These are phyloP conservation scores for Trididemnum miniatum DNA, from an alignment of 23 tunicate species.

Conservation along the genomic window DNA sequence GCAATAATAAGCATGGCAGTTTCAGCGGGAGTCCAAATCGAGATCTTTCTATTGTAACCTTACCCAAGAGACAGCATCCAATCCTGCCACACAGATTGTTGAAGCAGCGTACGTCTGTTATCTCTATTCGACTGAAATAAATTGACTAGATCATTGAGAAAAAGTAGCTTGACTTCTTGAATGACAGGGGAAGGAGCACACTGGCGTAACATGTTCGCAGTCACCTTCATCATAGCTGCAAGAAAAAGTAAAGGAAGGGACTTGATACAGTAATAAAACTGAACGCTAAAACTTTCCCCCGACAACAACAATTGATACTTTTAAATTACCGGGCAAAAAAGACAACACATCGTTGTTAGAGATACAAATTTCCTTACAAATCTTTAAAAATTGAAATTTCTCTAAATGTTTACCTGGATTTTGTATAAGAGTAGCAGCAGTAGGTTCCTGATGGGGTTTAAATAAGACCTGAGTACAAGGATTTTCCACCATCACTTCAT, in stretches of 20 bases:
- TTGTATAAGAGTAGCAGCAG: slow-evolving; percentile 41
- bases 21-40: no score
- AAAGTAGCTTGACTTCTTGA: slow-evolving; percentile 65
- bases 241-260: not conserved
- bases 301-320: no score
- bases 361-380: no score
- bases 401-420: slow-evolving; percentile 67
- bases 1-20: no score
- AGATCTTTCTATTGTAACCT: not conserved
- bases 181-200: slow-evolving; percentile 48
- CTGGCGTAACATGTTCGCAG: slow-evolving; percentile 80
- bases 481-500: slow-evolving; percentile 76
- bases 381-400: no score
- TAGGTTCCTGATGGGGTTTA: slow-evolving; percentile 72
- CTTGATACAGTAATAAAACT: no score
- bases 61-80: slow-evolving; percentile 86
- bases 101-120: slow-evolving; percentile 87
- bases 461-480: slow-evolving; percentile 82
- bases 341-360: no score
- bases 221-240: slow-evolving; percentile 95
- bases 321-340: no score
- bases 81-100: slow-evolving; percentile 99
- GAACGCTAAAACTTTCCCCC: no score
- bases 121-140: slow-evolving; percentile 70
- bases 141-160: slow-evolving; percentile 85